Evolutionary conservation across 2,888 invertebrate genomes (phyloP).

Genomic region (Dione vanillae): DNA sequence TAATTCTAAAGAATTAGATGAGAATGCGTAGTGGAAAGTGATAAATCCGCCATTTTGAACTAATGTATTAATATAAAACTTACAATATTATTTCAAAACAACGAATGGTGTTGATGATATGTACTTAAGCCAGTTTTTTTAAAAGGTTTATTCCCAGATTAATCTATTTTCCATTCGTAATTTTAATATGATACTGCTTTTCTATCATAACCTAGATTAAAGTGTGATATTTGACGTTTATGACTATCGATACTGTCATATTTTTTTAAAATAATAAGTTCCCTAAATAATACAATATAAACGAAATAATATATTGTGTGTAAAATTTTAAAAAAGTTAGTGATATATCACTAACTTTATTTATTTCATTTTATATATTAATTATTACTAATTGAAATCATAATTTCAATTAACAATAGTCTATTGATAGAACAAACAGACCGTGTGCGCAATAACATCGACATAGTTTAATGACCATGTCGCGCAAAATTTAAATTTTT

Average conservation of each 20-base stretch:
- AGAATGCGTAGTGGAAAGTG: conserved; percentile 29
- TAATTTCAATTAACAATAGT: no score
- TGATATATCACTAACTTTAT: background rate
- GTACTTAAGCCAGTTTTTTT: background rate
- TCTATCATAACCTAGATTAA: conserved; percentile 5
- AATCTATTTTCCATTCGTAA: conserved; percentile 8
- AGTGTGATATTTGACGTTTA: conserved; percentile 13
- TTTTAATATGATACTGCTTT: background rate
- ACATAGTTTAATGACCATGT: no score
- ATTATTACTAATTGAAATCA: no score
- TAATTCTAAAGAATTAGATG: conserved; percentile 27
- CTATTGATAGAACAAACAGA: no score
- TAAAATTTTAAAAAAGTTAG: background rate
- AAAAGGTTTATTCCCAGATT: background rate
- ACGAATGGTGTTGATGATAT: background rate
- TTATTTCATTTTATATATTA: background rate
- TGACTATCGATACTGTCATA: background rate
- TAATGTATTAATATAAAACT: conserved; percentile 31
- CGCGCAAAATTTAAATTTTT: no score
- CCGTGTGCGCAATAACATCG: no score
- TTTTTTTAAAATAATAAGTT: background rate
- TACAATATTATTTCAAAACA: conserved; percentile 4
- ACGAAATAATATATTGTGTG: background rate
- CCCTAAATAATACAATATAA: background rate
- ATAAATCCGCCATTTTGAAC: conserved; percentile 54